These are phyloP conservation scores for Axea sp. DNA, from an alignment of 2,888 invertebrate genomes.

Conservation along the genomic window DNA sequence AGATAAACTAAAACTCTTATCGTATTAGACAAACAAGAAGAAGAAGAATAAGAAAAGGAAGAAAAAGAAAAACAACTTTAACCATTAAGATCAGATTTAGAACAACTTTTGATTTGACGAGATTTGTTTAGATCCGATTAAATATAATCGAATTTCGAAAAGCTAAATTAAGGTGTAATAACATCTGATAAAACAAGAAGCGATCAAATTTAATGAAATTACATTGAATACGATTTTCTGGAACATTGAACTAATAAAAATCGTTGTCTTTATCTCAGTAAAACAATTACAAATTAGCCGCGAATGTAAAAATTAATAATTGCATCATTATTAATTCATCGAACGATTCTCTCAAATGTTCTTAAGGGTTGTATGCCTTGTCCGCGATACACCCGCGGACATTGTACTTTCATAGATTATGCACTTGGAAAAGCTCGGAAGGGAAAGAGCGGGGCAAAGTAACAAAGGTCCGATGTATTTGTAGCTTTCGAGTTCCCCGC, in stretches of 20 bases:
- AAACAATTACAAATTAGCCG: slow-evolving; percentile 1
- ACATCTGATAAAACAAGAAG: too few species aligned
- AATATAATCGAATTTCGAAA: too few species aligned
- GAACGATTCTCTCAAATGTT: slow-evolving; percentile 22
- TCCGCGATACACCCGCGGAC: slow-evolving; percentile 29
- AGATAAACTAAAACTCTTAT: too few species aligned
- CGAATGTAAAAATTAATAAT: slow-evolving; percentile 25
- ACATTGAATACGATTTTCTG: not conserved
- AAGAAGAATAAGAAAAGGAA: too few species aligned
- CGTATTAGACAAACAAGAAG: too few species aligned
- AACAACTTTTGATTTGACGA: too few species aligned
- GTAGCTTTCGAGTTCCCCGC: slow-evolving; percentile 54
- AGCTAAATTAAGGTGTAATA: too few species aligned
- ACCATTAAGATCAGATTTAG: too few species aligned
- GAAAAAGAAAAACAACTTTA: too few species aligned
- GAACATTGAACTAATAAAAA: not conserved
- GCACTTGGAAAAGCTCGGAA: slow-evolving; percentile 31
- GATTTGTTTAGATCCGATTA: too few species aligned
- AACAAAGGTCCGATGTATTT: slow-evolving; percentile 42
- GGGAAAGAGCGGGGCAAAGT: slow-evolving; percentile 14
- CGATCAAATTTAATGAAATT: too few species aligned
- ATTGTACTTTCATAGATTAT: slow-evolving; percentile 45
- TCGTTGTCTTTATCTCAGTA: not conserved
- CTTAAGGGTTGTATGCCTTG: slow-evolving; percentile 33
- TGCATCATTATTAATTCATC: slow-evolving; percentile 9